phyloP scores from a whole-genome alignment of 2,797 vertebrate genomes.

The Lepilemur septentrionalis region DNA sequence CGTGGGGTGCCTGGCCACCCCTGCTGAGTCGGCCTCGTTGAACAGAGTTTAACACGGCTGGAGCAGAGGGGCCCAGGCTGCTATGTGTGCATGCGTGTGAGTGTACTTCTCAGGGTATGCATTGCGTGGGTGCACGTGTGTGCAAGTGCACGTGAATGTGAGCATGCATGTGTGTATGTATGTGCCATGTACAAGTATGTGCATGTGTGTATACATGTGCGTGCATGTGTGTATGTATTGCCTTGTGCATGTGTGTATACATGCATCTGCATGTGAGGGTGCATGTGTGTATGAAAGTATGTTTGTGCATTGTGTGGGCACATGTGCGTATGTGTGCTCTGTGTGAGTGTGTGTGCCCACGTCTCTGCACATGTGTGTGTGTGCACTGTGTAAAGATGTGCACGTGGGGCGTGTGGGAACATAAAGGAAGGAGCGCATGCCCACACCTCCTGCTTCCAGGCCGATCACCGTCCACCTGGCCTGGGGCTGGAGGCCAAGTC shows the following conservation, averaged over 20 bases:
- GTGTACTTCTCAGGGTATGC: accelerated
- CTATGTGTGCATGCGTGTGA: accelerated
- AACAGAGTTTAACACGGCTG: constrained; percentile 80
- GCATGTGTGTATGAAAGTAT: not conserved
- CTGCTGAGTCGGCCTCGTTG: constrained; percentile 74
- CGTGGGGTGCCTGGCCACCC: constrained; percentile 68
- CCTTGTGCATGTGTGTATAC: not conserved
- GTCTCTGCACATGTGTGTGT: not conserved
- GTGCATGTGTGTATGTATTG: not conserved
- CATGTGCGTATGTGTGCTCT: not conserved
- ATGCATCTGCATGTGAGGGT: not conserved
- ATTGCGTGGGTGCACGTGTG: not conserved
- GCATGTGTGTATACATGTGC: not conserved
- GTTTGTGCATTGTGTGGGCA: accelerated
- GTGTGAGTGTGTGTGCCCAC: not conserved
- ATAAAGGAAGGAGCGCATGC: not conserved
- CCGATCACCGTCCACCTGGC: not conserved
- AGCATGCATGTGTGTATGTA: accelerated
- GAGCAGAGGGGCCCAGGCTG: constrained; percentile 64
- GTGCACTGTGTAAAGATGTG: accelerated
- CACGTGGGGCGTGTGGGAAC: not conserved
- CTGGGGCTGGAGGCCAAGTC: not conserved
- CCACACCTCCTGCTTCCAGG: not conserved
- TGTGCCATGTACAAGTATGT: not conserved
- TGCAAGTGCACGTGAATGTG: not conserved